These are phyloP conservation scores for Drosophila meridiana DNA, from an alignment of 2,888 invertebrate species.

Conservation along the genomic window DNA sequence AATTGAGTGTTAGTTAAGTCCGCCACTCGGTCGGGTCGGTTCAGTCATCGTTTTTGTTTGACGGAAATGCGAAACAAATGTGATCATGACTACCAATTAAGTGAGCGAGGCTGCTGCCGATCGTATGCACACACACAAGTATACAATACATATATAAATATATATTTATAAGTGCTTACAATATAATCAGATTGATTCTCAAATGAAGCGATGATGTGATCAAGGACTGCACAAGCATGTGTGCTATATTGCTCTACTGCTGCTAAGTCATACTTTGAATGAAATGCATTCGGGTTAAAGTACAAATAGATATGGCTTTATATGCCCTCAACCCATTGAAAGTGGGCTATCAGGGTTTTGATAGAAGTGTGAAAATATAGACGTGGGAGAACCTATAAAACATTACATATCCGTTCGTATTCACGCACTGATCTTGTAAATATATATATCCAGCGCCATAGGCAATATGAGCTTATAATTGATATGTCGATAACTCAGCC, in stretches of 20 bases:
- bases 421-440: not conserved
- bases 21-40: constrained; percentile 1
- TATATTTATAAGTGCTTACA: not conserved
- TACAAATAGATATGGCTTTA: not conserved
- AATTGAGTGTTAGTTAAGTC: constrained; percentile 34
- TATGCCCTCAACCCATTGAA: not conserved
- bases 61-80: constrained; percentile 57
- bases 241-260: not conserved
- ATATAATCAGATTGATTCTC: constrained; percentile 17
- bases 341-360: not conserved
- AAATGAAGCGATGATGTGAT: constrained; percentile 38
- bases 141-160: not conserved
- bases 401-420: no score
- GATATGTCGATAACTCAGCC: not conserved
- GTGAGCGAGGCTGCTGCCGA: constrained; percentile 40
- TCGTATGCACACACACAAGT: not conserved
- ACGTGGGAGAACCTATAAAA: not conserved
- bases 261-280: not conserved
- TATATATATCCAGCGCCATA: not conserved
- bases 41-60: constrained; percentile 17
- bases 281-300: not conserved
- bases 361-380: not conserved
- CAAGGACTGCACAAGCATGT: not conserved
- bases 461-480: not conserved
- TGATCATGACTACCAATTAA: constrained; percentile 58